phyloP scores from a whole-genome alignment of 2,888 invertebrate species.

The Toxonevra muliebris region DNA sequence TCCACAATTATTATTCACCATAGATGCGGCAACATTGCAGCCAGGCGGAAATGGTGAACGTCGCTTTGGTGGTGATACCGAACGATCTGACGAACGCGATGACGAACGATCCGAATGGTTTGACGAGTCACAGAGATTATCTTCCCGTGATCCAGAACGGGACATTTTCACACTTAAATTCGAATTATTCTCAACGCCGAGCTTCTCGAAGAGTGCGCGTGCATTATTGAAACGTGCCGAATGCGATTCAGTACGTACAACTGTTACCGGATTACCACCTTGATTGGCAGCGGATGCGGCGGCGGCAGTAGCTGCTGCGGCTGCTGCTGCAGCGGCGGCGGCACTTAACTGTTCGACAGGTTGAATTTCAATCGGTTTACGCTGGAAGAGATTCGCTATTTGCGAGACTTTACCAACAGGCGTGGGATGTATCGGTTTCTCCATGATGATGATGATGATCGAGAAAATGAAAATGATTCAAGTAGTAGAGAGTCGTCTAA shows the following conservation, averaged over 20 bases:
- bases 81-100: conserved; percentile 63
- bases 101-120: conserved; percentile 59
- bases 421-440: conserved; percentile 69
- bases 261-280: conserved; percentile 70
- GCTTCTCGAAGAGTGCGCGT: conserved; percentile 88
- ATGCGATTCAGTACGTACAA: conserved; percentile 88
- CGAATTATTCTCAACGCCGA: conserved; percentile 74
- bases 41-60: conserved; percentile 63
- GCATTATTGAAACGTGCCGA: conserved; percentile 92
- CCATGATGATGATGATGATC: conserved; percentile 61
- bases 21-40: conserved; percentile 49
- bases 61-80: conserved; percentile 63
- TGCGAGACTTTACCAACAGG: conserved; percentile 86
- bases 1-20: conserved; percentile 56
- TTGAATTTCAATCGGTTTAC: conserved; percentile 70
- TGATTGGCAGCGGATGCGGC: conserved; percentile 43
- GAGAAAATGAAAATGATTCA: conserved; percentile 13
- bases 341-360: conserved; percentile 61
- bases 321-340: conserved; percentile 59
- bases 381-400: conserved; percentile 91
- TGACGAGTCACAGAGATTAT: conserved; percentile 62
- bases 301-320: conserved; percentile 56
- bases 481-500: conserved; percentile 42
- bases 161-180: conserved; percentile 60
- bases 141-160: conserved; percentile 64